Percentiles rank a stretch among this genome's conserved stretches.
Evolutionary conservation across 2,113 vertebrate species (phyloP).

Genomic region (Semnopithecus entellus): DNA sequence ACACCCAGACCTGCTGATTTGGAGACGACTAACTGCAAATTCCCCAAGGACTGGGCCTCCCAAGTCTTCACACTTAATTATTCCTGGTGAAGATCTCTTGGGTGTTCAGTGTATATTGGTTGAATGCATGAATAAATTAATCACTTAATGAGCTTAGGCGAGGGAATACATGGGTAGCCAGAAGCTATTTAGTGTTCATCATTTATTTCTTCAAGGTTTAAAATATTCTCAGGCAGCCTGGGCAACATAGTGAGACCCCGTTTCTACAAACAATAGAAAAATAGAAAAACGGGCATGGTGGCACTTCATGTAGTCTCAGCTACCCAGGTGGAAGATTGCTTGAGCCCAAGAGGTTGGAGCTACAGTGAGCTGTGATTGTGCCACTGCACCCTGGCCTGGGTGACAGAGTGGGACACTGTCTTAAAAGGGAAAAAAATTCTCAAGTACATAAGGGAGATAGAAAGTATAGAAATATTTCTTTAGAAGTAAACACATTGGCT

Average conservation of each 20-base stretch:
- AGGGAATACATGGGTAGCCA: not conserved
- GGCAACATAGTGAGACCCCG: too few species aligned
- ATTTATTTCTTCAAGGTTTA: not conserved
- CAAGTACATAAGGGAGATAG: not conserved
- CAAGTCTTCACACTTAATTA: not conserved
- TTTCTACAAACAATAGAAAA: too few species aligned
- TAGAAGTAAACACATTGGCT: not conserved
- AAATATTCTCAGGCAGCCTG: not conserved
- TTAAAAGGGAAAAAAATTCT: not conserved
- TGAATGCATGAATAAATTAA: not conserved
- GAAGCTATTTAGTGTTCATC: not conserved
- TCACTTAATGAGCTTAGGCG: not conserved
- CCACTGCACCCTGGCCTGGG: too few species aligned
- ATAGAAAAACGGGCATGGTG: too few species aligned
- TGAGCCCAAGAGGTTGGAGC: too few species aligned
- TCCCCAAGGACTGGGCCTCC: not conserved
- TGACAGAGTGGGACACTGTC: too few species aligned
- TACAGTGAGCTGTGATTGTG: too few species aligned
- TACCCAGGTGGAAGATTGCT: too few species aligned
- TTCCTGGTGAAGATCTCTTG: not conserved
- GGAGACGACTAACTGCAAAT: not conserved
- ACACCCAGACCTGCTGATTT: not conserved
- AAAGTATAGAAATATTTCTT: not conserved
- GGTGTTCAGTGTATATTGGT: not conserved
- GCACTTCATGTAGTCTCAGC: too few species aligned